Conservation (phyloP, 1,140 invertebrate species). For the Neodiprion fabricii region DNA sequence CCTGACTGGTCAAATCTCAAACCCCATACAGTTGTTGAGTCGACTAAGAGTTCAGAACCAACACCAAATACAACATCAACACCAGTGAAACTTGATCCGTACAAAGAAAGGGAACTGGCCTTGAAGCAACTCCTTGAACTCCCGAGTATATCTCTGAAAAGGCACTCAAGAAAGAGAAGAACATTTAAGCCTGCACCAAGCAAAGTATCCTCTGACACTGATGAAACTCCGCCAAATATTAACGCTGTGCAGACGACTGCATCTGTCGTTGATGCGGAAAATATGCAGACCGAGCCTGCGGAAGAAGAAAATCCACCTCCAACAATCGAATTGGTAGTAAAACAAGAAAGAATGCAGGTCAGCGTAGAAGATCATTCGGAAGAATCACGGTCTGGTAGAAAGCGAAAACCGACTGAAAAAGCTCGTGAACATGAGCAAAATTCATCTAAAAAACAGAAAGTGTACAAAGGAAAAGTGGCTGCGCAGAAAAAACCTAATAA, state of each 20-base stretch:
- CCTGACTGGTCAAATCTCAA: constrained; percentile 60
- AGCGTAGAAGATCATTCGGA: constrained; percentile 31
- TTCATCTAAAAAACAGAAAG: constrained; percentile 45
- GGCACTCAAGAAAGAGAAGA: constrained; percentile 38
- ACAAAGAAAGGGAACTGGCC: constrained; percentile 61
- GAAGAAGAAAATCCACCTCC: constrained; percentile 22
- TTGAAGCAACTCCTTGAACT: constrained; percentile 63
- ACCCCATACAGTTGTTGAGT: constrained; percentile 41
- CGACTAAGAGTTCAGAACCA: constrained; percentile 24
- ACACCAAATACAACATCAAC: constrained; percentile 21
- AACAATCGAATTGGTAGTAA: constrained; percentile 22
- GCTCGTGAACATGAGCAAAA: constrained; percentile 54
- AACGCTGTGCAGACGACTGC: background rate
- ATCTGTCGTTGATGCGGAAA: background rate
- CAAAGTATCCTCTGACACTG: constrained; percentile 20
- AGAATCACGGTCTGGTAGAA: constrained; percentile 56
- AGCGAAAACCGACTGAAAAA: constrained; percentile 56
- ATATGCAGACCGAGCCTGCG: constrained; percentile 1
- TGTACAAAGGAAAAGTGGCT: constrained; percentile 36
- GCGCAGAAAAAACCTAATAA: constrained; percentile 21
- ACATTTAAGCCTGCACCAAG: constrained; percentile 11
- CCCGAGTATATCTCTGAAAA: constrained; percentile 39
- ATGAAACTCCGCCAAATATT: constrained; percentile 8
- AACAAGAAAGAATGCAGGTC: background rate
- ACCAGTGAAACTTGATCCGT: constrained; percentile 51